Evolutionary conservation across 2,113 vertebrate species (phyloP).

Genomic region (Hippocampus abdominalis): DNA sequence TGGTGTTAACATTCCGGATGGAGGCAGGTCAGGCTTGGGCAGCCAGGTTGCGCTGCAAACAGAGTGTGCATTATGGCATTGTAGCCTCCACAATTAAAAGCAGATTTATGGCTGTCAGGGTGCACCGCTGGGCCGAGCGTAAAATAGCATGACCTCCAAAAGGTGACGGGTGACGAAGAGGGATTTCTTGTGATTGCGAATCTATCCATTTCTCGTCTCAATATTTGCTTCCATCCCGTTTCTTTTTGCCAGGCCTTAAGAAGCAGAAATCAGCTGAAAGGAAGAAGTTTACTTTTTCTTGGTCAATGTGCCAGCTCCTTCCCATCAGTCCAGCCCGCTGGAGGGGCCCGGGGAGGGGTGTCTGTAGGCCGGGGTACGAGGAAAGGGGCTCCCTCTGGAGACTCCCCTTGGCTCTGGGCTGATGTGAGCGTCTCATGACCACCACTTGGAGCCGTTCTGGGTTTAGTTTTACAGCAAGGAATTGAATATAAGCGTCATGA

Average conservation of each 20-base stretch:
- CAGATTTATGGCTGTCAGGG: conserved; percentile 43
- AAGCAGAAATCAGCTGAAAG: conserved; percentile 51
- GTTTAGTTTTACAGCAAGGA: conserved; percentile 46
- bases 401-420: conserved; percentile 25
- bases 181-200: conserved; percentile 9
- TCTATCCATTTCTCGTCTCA: conserved; percentile 20
- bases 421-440: conserved; percentile 27
- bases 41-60: conserved; percentile 37
- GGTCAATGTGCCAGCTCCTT: conserved; percentile 58
- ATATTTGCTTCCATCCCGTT: conserved; percentile 2
- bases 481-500: conserved; percentile 8
- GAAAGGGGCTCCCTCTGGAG: conserved; percentile 38
- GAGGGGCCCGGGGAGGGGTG: conserved; percentile 50
- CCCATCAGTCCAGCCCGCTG: conserved; percentile 69
- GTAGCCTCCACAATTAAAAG: conserved; percentile 39
- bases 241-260: conserved; percentile 55
- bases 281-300: conserved; percentile 50
- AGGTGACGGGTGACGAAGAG: not conserved
- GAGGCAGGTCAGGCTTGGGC: conserved; percentile 42
- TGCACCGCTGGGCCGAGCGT: conserved; percentile 28
- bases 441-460: conserved; percentile 32
- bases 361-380: conserved; percentile 15
- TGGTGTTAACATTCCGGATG: conserved; percentile 37
- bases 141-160: conserved; percentile 38
- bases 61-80: conserved; percentile 50